phyloP scores from a whole-genome alignment of 2,888 invertebrate species.

The Noctua pronuba region DNA sequence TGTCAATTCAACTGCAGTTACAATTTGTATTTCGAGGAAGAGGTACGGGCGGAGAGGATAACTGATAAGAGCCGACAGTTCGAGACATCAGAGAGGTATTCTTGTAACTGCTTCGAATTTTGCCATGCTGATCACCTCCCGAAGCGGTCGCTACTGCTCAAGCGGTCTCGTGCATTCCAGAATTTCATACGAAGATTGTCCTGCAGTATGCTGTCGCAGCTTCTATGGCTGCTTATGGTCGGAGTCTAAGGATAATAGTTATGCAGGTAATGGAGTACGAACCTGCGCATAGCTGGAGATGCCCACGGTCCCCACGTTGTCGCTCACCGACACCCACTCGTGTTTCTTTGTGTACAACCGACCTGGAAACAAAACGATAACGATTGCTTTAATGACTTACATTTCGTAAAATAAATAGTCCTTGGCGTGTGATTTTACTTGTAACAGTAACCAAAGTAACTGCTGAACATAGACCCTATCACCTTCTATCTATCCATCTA shows the following conservation, averaged over 20 bases:
- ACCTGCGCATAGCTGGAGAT: conserved; percentile 96
- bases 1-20: too few species aligned
- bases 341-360: conserved; percentile 95
- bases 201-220: neutral
- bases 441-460: neutral
- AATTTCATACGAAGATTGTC: neutral
- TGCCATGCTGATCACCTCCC: neutral
- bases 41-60: too few species aligned
- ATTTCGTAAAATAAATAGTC: neutral
- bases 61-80: too few species aligned
- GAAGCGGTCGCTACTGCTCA: neutral
- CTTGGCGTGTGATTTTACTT: neutral
- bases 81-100: too few species aligned
- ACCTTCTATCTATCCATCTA: neutral
- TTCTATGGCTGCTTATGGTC: neutral
- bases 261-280: conserved; percentile 4
- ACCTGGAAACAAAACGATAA: conserved; percentile 83
- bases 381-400: neutral
- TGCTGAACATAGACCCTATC: neutral
- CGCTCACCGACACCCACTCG: conserved; percentile 95
- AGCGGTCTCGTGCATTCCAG: neutral
- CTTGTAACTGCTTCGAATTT: too few species aligned
- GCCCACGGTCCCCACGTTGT: conserved; percentile 94
- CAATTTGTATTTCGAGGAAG: too few species aligned
- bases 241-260: neutral